Base-by-base conservation (phyloP, 2,888 invertebrate species). In the Craniophora ligustri region DNA sequence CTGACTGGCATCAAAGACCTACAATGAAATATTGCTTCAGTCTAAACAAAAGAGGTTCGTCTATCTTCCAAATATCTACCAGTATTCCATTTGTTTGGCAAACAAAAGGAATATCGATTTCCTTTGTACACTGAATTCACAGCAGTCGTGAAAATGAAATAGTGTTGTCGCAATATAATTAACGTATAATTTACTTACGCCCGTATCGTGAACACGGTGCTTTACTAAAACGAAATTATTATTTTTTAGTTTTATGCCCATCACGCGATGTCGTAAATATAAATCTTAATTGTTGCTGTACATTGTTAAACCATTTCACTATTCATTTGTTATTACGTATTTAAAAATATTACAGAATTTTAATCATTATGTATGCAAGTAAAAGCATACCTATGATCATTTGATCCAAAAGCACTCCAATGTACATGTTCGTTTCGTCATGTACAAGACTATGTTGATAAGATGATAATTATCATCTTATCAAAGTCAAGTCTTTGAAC, bases 141-240 rank as follows among this genome's bases (percentile, higher is more conserved):
- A 69, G 77, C 63, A 62, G 76, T 78, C 77, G 78, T 86, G 82
- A 87, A 85, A n/a, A 84, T 81, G 80, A 85, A 87, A 86, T 85
- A 80, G 75, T 67, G 74, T 73, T 78, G 80, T 74, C 68, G 78
- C 81, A 79, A 82, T 84, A 87, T 87, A 90, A 91, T 89, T 87
- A 89, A 81, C 78, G 79, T 82, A 81, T 87, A 91, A 91, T 90
- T 91, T 90, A 91, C 83, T 70, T 58, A 46, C 66, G 57, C 80
- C 75, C 79, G 72, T 91, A 89, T 92, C 89, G 86, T 84, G 75
- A 87, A 90, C 90, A 89, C 76, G 84, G 80, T 86, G 89, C 85
- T 88, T 82, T 82, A 88, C 82, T 84, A 82, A 86, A 89, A 87
- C 84, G 72, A 78, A 79, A 78, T 79, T 70, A 79, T 78, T 79